Evolutionary conservation across 2,888 invertebrate species (phyloP), one percentile per base, ranked within the genome.

Genomic region (Podotricha telesiphe): DNA sequence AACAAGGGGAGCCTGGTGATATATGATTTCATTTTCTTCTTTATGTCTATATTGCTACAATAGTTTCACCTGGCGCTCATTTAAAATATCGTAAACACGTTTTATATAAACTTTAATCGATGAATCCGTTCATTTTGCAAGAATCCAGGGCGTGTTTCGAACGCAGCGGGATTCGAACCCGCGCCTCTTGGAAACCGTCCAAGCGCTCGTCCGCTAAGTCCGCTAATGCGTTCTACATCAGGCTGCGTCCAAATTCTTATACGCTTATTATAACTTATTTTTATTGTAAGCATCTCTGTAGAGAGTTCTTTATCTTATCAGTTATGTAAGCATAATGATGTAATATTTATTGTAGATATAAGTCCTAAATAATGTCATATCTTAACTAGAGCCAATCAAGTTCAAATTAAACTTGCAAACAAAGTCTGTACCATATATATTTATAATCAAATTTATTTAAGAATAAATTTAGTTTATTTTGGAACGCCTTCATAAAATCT

Each of bases 11-110:
- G 55, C 11, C 34, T 55, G 10, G 55, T 55, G 55, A 55, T 55
- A 55, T 55, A 55, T 55, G 55, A 55, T 55, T 55, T 55, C 55
- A 55, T 55, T 55, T 55, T 34, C 55, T 34, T n/a, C 55, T 55
- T 37, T 34, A 34, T 34, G 55, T 55, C 55, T 55, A 34, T 55
- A 55, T 55, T 55, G 55, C 34, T 34, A 55, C 55, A 34, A 34
- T 34, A 55, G 17, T 55, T 55, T 34, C 11, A 37, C 34, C 17
- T 55, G 34, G 34, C 34, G 55, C 55, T 55, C 17, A 55, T 11
- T 11, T 55, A 11, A 17, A 34, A 1, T 55, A 34, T 53, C 15
- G 51, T 51, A 11, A 1, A 37, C 22, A 51, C 20, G 15, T 15
- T 13, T 10, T n/a, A 10, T 55, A 34, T 0, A 15, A 10, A n/a